Percentiles rank a stretch among this genome's conserved stretches.
Conservation (phyloP, 1,140 invertebrate genomes). For the Brevipalpus yothersi region DNA sequence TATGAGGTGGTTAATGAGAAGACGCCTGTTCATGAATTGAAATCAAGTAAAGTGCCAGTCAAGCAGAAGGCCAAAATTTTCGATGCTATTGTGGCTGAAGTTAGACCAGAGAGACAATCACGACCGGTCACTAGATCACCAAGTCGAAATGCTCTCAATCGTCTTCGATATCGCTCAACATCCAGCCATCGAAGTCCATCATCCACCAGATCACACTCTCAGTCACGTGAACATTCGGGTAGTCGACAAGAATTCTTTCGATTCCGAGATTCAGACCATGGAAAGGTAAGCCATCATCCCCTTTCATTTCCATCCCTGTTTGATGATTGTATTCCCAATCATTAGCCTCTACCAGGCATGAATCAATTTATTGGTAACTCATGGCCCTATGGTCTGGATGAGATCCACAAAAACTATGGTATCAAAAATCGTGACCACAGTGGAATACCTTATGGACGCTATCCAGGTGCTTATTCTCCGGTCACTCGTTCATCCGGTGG, state of each 20-base stretch:
- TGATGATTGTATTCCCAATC: background rate
- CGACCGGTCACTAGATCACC: background rate
- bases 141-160: background rate
- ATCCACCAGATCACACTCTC: no score
- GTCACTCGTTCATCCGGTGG: background rate
- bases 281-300: background rate
- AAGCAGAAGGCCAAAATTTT: background rate
- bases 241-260: slow-evolving; percentile 3
- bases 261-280: background rate
- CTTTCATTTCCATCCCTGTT: background rate
- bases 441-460: background rate
- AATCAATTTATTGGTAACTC: background rate
- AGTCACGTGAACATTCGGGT: background rate
- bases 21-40: background rate
- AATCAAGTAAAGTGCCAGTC: background rate
- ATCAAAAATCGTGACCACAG: background rate
- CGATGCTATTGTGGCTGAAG: background rate
- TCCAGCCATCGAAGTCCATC: background rate
- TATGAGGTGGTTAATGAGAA: background rate
- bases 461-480: background rate
- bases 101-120: background rate
- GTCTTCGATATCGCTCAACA: background rate
- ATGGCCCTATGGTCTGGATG: background rate
- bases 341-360: background rate
- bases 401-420: background rate